Percentiles rank a stretch among this genome's conserved stretches.
phyloP scores from a whole-genome alignment of 1,140 invertebrate genomes.

The Heliconius hewitsoni region DNA sequence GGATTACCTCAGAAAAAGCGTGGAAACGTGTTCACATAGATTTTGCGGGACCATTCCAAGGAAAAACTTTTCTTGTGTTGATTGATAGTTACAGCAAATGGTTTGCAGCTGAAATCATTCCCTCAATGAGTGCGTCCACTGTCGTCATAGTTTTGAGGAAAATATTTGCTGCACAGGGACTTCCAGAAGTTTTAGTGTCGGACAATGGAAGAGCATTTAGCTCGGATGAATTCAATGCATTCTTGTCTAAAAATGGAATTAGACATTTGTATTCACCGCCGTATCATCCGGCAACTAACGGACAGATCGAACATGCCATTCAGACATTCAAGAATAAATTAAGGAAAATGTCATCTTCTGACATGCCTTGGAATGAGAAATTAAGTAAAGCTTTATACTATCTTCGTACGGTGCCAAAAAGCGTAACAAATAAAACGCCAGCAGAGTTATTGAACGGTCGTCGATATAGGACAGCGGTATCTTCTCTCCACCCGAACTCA shows the following conservation, averaged over 20 bases:
- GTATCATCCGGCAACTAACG: constrained; percentile 3
- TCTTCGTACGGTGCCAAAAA: too few species aligned
- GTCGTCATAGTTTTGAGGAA: constrained; percentile 24
- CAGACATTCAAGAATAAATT: neutral
- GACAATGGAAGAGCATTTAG: constrained; percentile 67
- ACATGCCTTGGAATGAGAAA: too few species aligned
- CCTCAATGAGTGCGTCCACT: neutral
- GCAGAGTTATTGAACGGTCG: constrained; percentile 34
- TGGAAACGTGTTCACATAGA: constrained; percentile 28
- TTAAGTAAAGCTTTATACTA: too few species aligned
- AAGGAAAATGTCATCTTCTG: too few species aligned
- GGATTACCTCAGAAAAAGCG: too few species aligned
- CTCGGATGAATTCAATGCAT: constrained; percentile 45
- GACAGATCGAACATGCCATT: constrained; percentile 23
- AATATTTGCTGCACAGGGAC: constrained; percentile 52
- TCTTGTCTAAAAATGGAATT: constrained; percentile 5
- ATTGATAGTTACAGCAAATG: constrained; percentile 37
- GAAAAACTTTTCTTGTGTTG: constrained; percentile 35
- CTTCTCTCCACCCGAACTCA: constrained; percentile 17
- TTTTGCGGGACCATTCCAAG: constrained; percentile 38
- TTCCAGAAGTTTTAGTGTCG: constrained; percentile 58
- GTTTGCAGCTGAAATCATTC: constrained; percentile 31
- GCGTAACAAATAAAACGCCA: constrained; percentile 24
- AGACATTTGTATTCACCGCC: constrained; percentile 14
- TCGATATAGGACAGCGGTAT: constrained; percentile 32